Evolutionary conservation across 2,113 vertebrate species (phyloP), one percentile per base, ranked within the genome.

Genomic region (Eleginops maclovinus): DNA sequence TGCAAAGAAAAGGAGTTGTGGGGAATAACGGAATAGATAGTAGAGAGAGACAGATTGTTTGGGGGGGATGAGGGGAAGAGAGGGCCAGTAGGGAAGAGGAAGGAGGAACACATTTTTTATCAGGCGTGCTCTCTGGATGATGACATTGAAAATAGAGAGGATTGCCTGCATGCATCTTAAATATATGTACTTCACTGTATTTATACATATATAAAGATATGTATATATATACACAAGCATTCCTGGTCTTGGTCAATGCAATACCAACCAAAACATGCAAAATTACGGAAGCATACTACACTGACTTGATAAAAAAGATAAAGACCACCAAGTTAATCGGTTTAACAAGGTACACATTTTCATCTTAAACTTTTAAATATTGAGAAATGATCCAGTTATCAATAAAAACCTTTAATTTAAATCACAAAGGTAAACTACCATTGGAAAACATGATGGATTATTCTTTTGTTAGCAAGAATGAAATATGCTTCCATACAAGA

Each of bases 241-340:
- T 91, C 87, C 66, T 89, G 85, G 81, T 90, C 86, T 87, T 86
- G 65, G 77, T 89, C 86, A 91, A 88, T 88, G 90, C 89, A 90
- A 81, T 74, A 83, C 77, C 87, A 93, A 90, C 88, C 87, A 90
- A 89, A 87, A 87, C 94, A 94, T 94, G 94, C 94, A 94, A 86
- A 87, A 64, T 28, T 82, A 62, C 49, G 71, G 89, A 91, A 92
- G 93, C 91, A 91, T 90, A 92, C 85, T 82, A 84, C 79, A 66
- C 54, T 88, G 72, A 63, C 65, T 73, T 75, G 31, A 36, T 56
- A 62, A 63, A 67, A 64, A 31, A 49, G 74, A 64, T 68, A 65
- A 78, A 51, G 21, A 59, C 44, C 14, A 66, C 11, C 28, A 10
- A n/a, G 5, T 81, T 75, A 58, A 3, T 77, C 26, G 51, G 63